Percentiles rank a stretch among this genome's conserved stretches.
These are phyloP conservation scores for Creontiades dilutus DNA, from an alignment of 2,888 invertebrate genomes.

Conservation along the genomic window DNA sequence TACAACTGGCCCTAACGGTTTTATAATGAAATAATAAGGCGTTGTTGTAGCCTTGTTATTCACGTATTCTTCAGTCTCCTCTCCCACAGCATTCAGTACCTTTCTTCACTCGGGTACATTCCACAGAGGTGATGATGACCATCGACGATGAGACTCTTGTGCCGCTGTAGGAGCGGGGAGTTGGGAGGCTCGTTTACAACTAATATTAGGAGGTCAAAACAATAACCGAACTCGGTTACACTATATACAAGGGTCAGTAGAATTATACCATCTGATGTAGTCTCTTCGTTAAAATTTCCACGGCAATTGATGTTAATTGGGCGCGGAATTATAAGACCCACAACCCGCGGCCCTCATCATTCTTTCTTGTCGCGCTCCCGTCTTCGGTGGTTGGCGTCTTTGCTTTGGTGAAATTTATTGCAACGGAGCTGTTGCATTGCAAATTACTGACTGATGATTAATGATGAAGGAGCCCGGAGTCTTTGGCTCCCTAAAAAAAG, in stretches of 20 bases:
- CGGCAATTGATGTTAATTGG: conserved; percentile 70
- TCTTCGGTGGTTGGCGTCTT: background rate
- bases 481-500: background rate
- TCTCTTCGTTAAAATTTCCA: conserved; percentile 60
- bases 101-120: background rate
- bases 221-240: conserved; percentile 51
- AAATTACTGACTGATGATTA: background rate
- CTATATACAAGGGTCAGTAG: conserved; percentile 14
- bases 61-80: too few relatives aligned
- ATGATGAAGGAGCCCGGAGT: background rate
- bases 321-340: conserved; percentile 57
- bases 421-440: background rate
- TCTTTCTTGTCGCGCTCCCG: background rate
- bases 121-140: background rate
- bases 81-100: too few relatives aligned
- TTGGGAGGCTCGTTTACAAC: conserved; percentile 40
- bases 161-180: background rate
- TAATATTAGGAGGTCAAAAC: conserved; percentile 61
- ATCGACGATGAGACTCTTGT: background rate
- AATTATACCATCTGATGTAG: background rate
- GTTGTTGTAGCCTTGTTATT: too few relatives aligned
- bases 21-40: too few relatives aligned
- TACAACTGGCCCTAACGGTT: too few relatives aligned
- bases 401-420: conserved; percentile 22
- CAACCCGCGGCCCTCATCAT: background rate